Evolutionary conservation across 2,113 vertebrate species (phyloP), one percentile per base, ranked within the genome.

Genomic region (Puffinus mauretanicus): DNA sequence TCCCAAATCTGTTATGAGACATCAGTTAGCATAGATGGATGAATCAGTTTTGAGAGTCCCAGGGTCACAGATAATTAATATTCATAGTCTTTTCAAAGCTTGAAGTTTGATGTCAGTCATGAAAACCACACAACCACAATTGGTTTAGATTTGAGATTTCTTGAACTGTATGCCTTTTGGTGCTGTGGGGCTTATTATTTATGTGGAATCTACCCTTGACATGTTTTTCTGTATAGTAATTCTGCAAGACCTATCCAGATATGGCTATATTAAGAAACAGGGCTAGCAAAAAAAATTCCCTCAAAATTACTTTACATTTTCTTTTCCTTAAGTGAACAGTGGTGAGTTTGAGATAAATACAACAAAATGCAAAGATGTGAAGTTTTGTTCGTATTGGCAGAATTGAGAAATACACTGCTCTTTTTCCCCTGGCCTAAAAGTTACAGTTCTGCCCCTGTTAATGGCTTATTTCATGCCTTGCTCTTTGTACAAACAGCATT

Each of bases 401-500:
- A 85, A 94, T 25, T 88, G 51, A 77, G 89, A 88, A 95, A 82
- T 32, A 58, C 16, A 3, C 52, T 82, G 36, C 10, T 92, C 5
- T 70, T 81, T 93, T 46, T 70, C 13, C 47, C 29, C 44, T 44
- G 11, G 73, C 57, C 84, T 76, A n/a, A 62, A 93, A 94, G 36
- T 89, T 95, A 64, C 65, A 87, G 40, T 94, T 93, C 81, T 94
- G 38, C 69, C 91, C 55, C 67, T 76, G 90, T 87, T 89, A 86
- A 86, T 86, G 61, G 73, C 86, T 96, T 93, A 86, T 91, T 96
- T 96, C 61, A 94, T 95, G 92, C 83, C 86, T 94, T 93, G 55
- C 79, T 92, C 78, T 95, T 94, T 94, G 85, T 92, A 58, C 65
- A 96, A 97, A 96, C 83, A 93, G 38, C 78, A 91, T 82, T 97